phyloP scores from a whole-genome alignment of 2,113 vertebrate species.

The Rhipidura dahli region DNA sequence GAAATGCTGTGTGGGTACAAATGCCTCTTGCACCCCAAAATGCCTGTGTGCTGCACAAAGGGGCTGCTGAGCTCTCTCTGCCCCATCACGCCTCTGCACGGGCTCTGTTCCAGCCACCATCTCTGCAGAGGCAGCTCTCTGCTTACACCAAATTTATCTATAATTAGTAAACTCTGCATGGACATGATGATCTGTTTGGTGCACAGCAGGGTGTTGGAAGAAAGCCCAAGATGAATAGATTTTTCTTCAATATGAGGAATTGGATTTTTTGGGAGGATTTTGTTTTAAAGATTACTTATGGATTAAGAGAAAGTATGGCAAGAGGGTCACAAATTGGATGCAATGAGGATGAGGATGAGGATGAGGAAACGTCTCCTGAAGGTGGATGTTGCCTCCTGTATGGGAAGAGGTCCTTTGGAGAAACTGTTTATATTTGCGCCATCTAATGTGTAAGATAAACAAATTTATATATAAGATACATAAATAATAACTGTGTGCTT shows the following conservation, averaged over 20 bases:
- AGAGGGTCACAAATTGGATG: not conserved
- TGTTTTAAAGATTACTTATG: not conserved
- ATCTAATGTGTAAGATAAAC: not conserved
- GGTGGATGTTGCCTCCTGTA: not conserved
- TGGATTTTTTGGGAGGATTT: not conserved
- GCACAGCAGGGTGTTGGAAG: not conserved
- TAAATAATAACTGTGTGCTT: not conserved
- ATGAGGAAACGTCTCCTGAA: not conserved
- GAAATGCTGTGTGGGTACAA: not conserved
- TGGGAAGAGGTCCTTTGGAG: not conserved
- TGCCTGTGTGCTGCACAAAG: accelerated
- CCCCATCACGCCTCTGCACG: accelerated
- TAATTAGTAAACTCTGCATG: not conserved
- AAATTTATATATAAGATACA: not conserved
- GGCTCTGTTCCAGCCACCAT: not conserved
- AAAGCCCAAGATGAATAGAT: not conserved
- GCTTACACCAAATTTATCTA: not conserved
- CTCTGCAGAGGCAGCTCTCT: not conserved
- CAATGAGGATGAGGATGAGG: not conserved
- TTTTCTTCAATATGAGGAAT: not conserved
- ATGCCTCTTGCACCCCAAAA: not conserved
- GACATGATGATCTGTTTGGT: not conserved
- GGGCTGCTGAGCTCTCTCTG: not conserved
- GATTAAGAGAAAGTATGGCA: not conserved
- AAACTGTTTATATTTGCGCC: not conserved